Percentiles rank a stretch among this genome's conserved stretches.
Conservation (phyloP, 2,888 invertebrate species). For the Andrena haemorrhoa region DNA sequence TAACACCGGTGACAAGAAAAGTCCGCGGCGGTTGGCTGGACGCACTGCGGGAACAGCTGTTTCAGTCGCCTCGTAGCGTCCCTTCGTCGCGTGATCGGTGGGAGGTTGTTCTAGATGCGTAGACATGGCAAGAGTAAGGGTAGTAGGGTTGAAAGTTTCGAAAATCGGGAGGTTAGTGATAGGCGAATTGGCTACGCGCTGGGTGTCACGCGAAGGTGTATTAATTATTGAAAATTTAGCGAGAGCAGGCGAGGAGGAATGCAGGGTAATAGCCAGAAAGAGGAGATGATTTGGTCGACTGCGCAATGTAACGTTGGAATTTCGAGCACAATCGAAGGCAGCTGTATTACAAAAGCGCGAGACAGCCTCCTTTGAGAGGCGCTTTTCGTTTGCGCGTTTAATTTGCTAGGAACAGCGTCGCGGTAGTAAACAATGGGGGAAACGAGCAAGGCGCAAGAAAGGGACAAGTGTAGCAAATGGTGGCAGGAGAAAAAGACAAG, state of each 20-base stretch:
- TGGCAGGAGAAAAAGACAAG: background rate
- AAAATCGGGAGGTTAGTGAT: too few species aligned
- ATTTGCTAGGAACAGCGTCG: background rate
- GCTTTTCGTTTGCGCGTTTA: background rate
- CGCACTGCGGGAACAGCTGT: background rate
- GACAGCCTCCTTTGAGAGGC: background rate
- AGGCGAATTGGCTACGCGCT: too few species aligned
- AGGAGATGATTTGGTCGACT: conserved; percentile 45
- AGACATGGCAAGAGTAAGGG: background rate
- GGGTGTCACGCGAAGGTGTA: too few species aligned
- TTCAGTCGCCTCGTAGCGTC: background rate
- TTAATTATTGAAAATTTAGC: conserved; percentile 42
- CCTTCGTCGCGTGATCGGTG: background rate
- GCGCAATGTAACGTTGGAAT: conserved; percentile 41
- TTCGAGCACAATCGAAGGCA: conserved; percentile 36
- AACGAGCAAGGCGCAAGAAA: background rate
- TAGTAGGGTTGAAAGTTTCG: background rate
- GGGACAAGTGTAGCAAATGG: background rate
- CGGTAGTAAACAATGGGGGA: background rate
- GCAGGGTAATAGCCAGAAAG: conserved; percentile 6
- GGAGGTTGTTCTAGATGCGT: background rate
- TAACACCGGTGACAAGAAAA: conserved; percentile 5
- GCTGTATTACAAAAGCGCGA: conserved; percentile 26
- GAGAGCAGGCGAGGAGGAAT: conserved; percentile 36
- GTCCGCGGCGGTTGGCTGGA: background rate